phyloP scores from a whole-genome alignment of 2,797 vertebrate species.

The Pangasius djambal region DNA sequence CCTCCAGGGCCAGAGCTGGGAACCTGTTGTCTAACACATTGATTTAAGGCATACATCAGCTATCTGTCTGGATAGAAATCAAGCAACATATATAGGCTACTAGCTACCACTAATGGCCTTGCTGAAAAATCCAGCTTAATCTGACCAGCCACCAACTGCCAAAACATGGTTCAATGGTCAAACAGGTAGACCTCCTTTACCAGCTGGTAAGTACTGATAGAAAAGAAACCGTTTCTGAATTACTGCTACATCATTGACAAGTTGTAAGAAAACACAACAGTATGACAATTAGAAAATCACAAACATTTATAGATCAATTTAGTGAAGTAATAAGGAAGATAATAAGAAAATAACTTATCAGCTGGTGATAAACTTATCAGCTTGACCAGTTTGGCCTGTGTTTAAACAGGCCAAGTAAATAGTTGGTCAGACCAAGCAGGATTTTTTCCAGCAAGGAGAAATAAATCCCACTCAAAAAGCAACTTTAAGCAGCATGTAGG shows the following conservation, averaged over 20 bases:
- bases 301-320: neutral
- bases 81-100: neutral
- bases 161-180: neutral
- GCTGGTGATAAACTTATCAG: neutral
- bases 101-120: neutral
- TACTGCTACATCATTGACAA: neutral
- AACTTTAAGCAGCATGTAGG: neutral
- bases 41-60: neutral
- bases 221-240: neutral
- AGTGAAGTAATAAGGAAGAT: neutral
- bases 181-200: neutral
- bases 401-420: neutral
- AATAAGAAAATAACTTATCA: neutral
- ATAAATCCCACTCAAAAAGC: neutral
- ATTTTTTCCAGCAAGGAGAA: neutral
- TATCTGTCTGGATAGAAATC: neutral
- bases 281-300: neutral
- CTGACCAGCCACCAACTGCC: neutral
- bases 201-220: neutral
- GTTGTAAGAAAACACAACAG: neutral
- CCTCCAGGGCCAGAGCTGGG: neutral
- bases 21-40: neutral
- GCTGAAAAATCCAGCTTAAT: neutral
- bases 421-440: neutral
- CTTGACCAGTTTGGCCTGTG: neutral